Evolutionary conservation across 2,888 invertebrate genomes (phyloP), one percentile per base, ranked within the genome.

Genomic region (Leptinotarsa haldemani): DNA sequence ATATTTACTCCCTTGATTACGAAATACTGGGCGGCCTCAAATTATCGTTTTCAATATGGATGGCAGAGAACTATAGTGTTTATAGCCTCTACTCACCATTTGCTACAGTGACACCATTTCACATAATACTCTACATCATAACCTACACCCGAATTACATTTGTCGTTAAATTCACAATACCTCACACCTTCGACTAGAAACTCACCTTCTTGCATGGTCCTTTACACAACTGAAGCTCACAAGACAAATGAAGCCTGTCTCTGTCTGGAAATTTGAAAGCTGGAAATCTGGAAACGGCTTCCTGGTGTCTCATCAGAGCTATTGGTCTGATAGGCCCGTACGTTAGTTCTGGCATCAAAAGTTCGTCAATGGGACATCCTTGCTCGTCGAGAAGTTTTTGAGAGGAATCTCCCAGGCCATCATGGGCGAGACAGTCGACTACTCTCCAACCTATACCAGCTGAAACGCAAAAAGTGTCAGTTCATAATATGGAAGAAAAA

Each of bases 251-350:
- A 56, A 95, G 87, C 76, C 93, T 91, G 75, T 94, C 93, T 77
- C 94, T 89, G 83, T 94, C 94, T 4, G 95, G 95, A 86, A 95
- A 95, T 83, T 94, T 94, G 83, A 95, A 95, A 4, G 95, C 95
- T 1, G 93, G 92, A 87, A 95, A 95, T 20, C 92, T 92, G 0
- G 94, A 89, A 4, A 86, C 79, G 0, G 88, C 88, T 77, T 88
- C 88, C 78, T 88, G 88, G 71, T 88, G 87, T 63, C 85, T 80
- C 87, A 87, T 88, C 46, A 85, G 76, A 0, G 85, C 83, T 53
- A 86, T 86, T 0, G 86, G 82, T 69, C 84, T 80, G 4, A 84
- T 79, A 1, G 86, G 85, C 25, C 85, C 86, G 74, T 85, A 84
- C 63, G 88, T 87, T 13, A 91, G 90, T 63, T 88, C 88, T 77